phyloP scores from a whole-genome alignment of 2,888 invertebrate species.

The Subacronicta megacephala region DNA sequence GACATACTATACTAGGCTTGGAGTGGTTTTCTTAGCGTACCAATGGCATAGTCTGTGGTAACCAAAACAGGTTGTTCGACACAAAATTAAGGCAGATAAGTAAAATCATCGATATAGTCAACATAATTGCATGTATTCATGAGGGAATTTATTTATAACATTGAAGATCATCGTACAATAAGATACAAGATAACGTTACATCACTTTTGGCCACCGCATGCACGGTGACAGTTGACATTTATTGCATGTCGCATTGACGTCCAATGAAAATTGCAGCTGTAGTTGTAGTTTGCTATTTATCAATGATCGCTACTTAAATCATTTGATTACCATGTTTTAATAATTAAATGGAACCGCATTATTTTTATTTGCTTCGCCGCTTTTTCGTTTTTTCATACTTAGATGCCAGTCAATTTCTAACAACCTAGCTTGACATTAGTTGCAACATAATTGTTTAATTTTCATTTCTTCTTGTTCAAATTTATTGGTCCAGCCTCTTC shows the following conservation, averaged over 20 bases:
- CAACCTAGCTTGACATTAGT: too few relatives aligned
- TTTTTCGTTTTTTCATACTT: too few relatives aligned
- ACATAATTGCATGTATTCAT: slow-evolving; percentile 25
- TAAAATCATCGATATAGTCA: slow-evolving; percentile 22
- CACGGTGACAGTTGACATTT: slow-evolving; percentile 34
- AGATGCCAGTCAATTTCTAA: too few relatives aligned
- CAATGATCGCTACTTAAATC: slow-evolving; percentile 1
- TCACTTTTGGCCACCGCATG: slow-evolving; percentile 17
- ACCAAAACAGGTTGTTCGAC: slow-evolving; percentile 3
- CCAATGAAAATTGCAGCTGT: slow-evolving; percentile 10
- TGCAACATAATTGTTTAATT: too few relatives aligned
- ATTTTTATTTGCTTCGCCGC: too few relatives aligned
- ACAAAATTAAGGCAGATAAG: slow-evolving; percentile 30
- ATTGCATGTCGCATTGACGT: slow-evolving; percentile 27
- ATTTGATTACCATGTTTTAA: not conserved
- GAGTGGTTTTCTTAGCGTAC: too few relatives aligned
- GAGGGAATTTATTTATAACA: slow-evolving; percentile 27
- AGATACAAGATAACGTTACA: slow-evolving; percentile 34
- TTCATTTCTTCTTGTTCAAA: too few relatives aligned
- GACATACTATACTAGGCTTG: too few relatives aligned
- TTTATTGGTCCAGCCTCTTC: too few relatives aligned
- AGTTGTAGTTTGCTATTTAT: slow-evolving; percentile 15
- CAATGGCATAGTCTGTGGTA: too few relatives aligned
- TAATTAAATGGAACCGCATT: not conserved
- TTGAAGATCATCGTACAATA: slow-evolving; percentile 39